A percentile compares a stretch with the other conserved stretches of the same genome.
These are phyloP conservation scores for Ganaspis brasiliensis DNA, from an alignment of 2,888 invertebrate genomes.

Conservation along the genomic window DNA sequence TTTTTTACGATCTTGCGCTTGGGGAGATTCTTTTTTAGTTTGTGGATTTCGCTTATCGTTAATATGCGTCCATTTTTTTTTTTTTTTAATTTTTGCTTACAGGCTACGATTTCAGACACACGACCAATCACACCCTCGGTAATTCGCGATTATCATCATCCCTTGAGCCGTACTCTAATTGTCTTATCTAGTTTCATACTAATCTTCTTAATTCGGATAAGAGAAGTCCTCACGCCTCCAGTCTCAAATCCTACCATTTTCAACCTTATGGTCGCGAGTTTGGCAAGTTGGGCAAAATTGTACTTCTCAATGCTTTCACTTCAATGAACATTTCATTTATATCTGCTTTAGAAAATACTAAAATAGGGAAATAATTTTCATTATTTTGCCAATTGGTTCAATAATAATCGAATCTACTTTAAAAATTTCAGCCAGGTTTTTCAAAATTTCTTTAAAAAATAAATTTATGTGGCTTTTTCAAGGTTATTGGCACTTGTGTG, in stretches of 20 bases:
- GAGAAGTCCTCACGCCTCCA: constrained; percentile 75
- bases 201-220: constrained; percentile 77
- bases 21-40: constrained; percentile 23
- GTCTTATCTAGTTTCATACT: constrained; percentile 52
- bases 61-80: constrained; percentile 18
- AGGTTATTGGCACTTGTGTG: too few relatives aligned
- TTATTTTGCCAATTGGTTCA: neutral
- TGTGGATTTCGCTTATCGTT: constrained; percentile 35
- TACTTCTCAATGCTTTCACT: constrained; percentile 68
- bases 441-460: too few relatives aligned
- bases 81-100: constrained; percentile 48
- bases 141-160: constrained; percentile 48
- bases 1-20: constrained; percentile 33
- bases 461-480: too few relatives aligned
- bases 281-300: constrained; percentile 80
- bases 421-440: too few relatives aligned
- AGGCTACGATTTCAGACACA: constrained; percentile 49
- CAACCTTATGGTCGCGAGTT: constrained; percentile 70
- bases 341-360: neutral
- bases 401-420: too few relatives aligned
- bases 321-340: constrained; percentile 17
- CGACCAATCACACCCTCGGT: constrained; percentile 44
- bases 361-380: neutral
- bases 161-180: constrained; percentile 68
- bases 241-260: constrained; percentile 48